Evolutionary conservation across 2,888 invertebrate genomes (phyloP), one percentile per base, ranked within the genome.

Genomic region (Ormyrus nitidulus): DNA sequence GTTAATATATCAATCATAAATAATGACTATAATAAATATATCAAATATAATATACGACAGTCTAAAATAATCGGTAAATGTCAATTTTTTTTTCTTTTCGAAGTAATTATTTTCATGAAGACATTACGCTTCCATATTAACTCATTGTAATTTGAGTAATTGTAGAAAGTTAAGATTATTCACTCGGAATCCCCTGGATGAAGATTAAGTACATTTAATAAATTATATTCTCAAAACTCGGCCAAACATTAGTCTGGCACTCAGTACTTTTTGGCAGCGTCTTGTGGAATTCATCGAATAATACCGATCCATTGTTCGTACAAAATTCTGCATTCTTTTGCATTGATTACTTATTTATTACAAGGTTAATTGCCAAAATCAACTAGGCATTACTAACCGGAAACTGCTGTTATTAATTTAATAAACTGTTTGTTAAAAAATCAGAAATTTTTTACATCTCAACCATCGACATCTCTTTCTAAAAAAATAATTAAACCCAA

Each of bases 191-290:
- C 46, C n/a, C 19, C 13, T n/a, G 70, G 53, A 19, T 64, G n/a
- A 75, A 68, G 66, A 80, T 71, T 61, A 56, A 76, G 44, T 19
- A 54, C 10, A 6, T 10, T 69, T 64, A 11, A 77, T 80, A 62
- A 77, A 68, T 80, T 80, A 73, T 48, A 54, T 49, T 69, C 68
- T 46, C 10, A 58, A 68, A 72, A 72, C 10, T 53, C 71, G 69
- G 74, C 74, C 74, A 74, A 79, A 64, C 53, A 70, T 79, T 79
- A 64, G 65, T 65, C 77, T 77, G 65, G 71, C 69, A 70, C 69
- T 70, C 62, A 10, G 7, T 6, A 13, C 69, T 44, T 56, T 79
- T 79, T 79, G 79, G 79, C 79, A 79, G 53, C 53, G 58, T 9
- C 11, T 19, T 7, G 64, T 58, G 58, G 54, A 69, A 77, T 68